Conservation (phyloP, 35 echinoderm and acorn worm genomes). For the Lytechinus variegatus region DNA sequence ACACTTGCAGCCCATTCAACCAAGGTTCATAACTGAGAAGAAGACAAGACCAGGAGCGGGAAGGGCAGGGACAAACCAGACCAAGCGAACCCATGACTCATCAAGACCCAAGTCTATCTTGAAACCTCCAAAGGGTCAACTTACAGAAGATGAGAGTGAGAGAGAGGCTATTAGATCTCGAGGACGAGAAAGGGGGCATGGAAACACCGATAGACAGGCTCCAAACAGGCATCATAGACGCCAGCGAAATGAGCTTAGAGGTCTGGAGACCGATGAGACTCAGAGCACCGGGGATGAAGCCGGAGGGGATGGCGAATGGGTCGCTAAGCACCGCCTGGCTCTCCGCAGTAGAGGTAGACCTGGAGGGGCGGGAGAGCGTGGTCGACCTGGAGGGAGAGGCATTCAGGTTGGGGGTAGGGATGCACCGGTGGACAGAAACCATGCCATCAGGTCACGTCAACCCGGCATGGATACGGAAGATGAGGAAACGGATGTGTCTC, state of each 20-base stretch:
- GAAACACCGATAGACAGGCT: not conserved
- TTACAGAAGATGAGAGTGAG: constrained; percentile 27
- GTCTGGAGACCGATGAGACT: constrained; percentile 36
- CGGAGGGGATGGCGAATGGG: not conserved
- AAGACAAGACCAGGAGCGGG: constrained; percentile 15
- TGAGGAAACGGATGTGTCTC: not conserved
- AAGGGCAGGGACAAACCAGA: constrained; percentile 25
- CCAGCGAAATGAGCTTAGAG: not conserved
- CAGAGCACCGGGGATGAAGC: constrained; percentile 27
- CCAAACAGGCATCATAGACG: not conserved
- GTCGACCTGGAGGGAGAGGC: not conserved
- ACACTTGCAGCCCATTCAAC: constrained; percentile 23
- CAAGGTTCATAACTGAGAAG: constrained; percentile 9
- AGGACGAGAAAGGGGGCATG: not conserved
- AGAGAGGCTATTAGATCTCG: not conserved
- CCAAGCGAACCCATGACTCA: not conserved
- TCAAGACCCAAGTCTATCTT: constrained; percentile 39
- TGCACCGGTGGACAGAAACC: not conserved
- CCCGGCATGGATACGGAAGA: not conserved
- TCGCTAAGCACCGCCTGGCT: constrained; percentile 30
- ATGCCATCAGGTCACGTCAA: not conserved
- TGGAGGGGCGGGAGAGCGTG: not conserved
- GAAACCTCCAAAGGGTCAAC: not conserved
- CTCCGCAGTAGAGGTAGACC: constrained; percentile 26
- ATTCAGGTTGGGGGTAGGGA: not conserved